phyloP scores from a whole-genome alignment of 2,113 vertebrate species.

The Mastomys natalensis region DNA sequence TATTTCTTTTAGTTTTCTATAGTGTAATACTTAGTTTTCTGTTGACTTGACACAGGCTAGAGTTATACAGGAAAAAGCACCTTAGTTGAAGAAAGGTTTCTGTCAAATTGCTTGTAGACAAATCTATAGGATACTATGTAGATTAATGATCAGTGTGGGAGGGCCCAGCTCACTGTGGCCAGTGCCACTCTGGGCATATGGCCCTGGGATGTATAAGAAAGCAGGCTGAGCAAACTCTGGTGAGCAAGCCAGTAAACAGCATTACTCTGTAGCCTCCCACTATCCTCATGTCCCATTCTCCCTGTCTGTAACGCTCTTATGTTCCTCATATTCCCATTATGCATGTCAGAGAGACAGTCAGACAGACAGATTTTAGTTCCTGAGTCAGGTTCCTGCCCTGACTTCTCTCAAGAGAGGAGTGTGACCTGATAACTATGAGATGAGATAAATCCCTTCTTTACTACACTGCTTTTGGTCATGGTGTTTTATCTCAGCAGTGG shows the following conservation, averaged over 20 bases:
- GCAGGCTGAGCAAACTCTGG: neutral
- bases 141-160: neutral
- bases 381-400: neutral
- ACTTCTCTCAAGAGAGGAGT: neutral
- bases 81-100: neutral
- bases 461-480: neutral
- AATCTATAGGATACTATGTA: neutral
- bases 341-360: neutral
- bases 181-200: neutral
- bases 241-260: neutral
- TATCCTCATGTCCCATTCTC: neutral
- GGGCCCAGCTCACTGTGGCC: neutral
- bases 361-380: neutral
- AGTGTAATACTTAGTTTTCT: neutral
- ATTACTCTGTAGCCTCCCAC: neutral
- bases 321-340: neutral
- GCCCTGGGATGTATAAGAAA: neutral
- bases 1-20: constrained; percentile 60
- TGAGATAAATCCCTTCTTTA: neutral
- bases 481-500: neutral
- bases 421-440: neutral
- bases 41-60: neutral
- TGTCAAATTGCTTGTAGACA: neutral
- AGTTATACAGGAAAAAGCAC: neutral
- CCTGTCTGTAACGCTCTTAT: neutral